Percentiles rank a stretch among this genome's conserved stretches.
Evolutionary conservation across 2,113 vertebrate genomes (phyloP).

Genomic region (Sminthopsis crassicaudata): DNA sequence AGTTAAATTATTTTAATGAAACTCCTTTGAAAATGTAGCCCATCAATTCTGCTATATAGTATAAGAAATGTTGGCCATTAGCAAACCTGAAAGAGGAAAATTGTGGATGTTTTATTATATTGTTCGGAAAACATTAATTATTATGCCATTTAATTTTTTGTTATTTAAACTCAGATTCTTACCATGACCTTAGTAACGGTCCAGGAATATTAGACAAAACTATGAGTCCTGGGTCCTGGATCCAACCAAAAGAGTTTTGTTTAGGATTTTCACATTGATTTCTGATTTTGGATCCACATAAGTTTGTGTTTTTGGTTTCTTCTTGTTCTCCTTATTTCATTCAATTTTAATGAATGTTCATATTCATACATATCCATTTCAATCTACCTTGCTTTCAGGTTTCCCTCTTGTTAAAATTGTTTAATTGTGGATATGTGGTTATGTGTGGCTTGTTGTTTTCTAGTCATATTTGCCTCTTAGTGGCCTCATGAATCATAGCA

Average conservation of each 20-base stretch:
- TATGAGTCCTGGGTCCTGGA: neutral
- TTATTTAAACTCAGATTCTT: neutral
- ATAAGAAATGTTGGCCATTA: neutral
- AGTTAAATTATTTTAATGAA: neutral
- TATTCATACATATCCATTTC: no score
- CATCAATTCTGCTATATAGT: neutral
- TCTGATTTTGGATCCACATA: no score
- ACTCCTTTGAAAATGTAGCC: neutral
- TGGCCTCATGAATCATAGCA: no score
- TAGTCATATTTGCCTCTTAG: no score
- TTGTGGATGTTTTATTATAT: neutral
- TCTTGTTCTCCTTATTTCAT: no score
- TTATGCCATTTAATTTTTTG: neutral
- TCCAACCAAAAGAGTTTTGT: neutral
- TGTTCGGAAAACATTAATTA: neutral
- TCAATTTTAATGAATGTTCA: no score
- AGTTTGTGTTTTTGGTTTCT: no score
- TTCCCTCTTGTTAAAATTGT: no score
- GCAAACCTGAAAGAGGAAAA: neutral
- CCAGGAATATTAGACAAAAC: neutral
- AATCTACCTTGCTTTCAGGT: no score
- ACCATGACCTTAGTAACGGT: neutral
- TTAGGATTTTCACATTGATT: neutral
- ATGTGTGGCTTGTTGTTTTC: no score
- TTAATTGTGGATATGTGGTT: no score